A percentile compares a stretch with the other conserved stretches of the same genome.
Conservation (phyloP, 2,888 invertebrate species). For the Sympetrum striolatum region DNA sequence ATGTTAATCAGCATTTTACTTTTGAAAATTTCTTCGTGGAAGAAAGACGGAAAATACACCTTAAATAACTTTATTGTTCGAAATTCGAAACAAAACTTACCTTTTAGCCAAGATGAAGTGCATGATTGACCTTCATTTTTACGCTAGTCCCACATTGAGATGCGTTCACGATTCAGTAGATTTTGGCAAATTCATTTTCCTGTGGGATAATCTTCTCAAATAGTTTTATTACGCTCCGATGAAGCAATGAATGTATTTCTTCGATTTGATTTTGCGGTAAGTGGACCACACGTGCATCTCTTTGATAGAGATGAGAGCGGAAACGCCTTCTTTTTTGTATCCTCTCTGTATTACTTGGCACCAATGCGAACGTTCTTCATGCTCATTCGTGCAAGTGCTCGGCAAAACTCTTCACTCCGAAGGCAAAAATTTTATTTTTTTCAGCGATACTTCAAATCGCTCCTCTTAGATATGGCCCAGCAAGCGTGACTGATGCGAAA, state of each 20-base stretch:
- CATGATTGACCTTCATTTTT: no score
- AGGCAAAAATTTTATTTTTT: not conserved
- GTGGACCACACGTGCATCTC: not conserved
- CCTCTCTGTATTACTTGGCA: not conserved
- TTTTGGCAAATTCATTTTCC: no score
- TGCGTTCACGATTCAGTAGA: no score
- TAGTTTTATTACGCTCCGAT: not conserved
- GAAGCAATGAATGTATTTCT: not conserved
- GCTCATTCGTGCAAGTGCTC: not conserved
- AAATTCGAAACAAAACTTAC: no score
- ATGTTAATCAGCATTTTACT: no score
- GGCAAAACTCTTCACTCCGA: not conserved
- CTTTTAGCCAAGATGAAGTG: no score
- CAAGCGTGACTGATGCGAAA: no score
- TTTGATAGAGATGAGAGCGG: not conserved
- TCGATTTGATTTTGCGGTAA: not conserved
- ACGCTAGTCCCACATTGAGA: no score
- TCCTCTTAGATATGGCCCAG: not conserved
- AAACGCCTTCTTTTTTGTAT: not conserved
- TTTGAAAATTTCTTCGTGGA: no score
- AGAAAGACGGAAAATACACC: no score
- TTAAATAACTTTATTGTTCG: no score
- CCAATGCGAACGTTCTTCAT: not conserved
- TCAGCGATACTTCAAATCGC: not conserved
- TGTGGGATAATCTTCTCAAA: no score